These are phyloP conservation scores for Gallinago solitaria DNA, from an alignment of 2,797 vertebrate genomes.

Conservation along the genomic window DNA sequence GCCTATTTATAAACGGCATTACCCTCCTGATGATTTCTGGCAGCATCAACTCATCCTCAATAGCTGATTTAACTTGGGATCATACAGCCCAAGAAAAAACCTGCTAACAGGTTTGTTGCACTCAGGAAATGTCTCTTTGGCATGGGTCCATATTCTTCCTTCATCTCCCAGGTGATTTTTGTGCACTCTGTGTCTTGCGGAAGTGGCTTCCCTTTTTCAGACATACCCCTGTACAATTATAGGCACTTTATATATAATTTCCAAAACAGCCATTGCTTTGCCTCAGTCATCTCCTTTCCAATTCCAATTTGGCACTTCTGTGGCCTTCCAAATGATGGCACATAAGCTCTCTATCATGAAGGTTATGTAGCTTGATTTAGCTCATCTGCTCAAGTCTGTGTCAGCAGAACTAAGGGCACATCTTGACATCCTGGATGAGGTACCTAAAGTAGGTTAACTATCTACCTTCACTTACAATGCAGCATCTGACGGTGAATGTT, in stretches of 20 bases:
- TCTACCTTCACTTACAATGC: constrained; percentile 12
- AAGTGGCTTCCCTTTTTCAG: background rate
- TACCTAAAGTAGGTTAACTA: constrained; percentile 8
- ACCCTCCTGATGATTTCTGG: background rate
- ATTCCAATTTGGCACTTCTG: background rate
- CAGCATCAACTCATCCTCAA: background rate
- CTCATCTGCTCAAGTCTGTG: background rate
- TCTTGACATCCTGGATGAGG: background rate
- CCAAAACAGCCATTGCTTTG: background rate
- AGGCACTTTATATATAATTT: background rate
- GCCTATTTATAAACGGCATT: background rate
- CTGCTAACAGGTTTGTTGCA: background rate
- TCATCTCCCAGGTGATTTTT: background rate
- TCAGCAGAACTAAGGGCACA: constrained; percentile 4
- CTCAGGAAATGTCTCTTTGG: background rate
- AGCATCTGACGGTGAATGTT: constrained; percentile 26
- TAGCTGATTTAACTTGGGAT: background rate
- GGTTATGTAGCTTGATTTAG: constrained; percentile 3
- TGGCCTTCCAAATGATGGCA: background rate
- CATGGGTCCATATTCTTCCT: background rate
- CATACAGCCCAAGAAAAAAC: background rate
- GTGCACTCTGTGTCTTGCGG: background rate
- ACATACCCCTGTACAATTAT: background rate
- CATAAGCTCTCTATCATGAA: background rate
- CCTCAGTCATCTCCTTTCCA: background rate